Evolutionary conservation across 2,888 invertebrate genomes (phyloP).

Genomic region (Melieria picta): DNA sequence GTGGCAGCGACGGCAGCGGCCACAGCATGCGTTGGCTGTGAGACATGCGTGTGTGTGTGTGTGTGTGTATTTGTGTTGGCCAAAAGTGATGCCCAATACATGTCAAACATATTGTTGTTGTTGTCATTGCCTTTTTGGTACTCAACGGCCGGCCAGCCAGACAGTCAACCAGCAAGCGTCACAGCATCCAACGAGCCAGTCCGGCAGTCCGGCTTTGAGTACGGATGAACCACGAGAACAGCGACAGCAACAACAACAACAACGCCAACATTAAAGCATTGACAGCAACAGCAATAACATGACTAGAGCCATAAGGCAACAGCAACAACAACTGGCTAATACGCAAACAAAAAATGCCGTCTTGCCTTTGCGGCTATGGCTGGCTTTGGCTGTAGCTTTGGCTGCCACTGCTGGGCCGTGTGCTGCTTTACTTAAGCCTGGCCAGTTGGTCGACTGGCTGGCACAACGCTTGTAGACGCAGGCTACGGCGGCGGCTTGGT

Average conservation of each 20-base stretch:
- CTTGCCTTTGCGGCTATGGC: neutral
- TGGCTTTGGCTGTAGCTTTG: slow-evolving; percentile 13
- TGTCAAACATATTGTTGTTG: neutral
- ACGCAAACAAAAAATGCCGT: too few species aligned
- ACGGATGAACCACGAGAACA: neutral
- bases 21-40: too few species aligned
- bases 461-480: slow-evolving; percentile 40
- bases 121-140: slow-evolving; percentile 11
- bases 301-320: too few species aligned
- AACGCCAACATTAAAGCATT: too few species aligned
- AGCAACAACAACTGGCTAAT: too few species aligned
- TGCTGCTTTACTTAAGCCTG: slow-evolving; percentile 9
- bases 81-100: too few species aligned
- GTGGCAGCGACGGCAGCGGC: too few species aligned
- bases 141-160: slow-evolving; percentile 6
- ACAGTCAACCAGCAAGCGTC: neutral
- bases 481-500: slow-evolving; percentile 38
- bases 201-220: neutral
- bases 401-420: neutral
- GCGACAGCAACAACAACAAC: neutral
- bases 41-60: too few species aligned
- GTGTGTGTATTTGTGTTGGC: too few species aligned
- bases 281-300: too few species aligned
- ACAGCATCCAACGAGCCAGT: neutral
- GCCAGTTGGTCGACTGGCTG: slow-evolving; percentile 33